A percentile compares a stretch with the other conserved stretches of the same genome.
Evolutionary conservation across 2,113 vertebrate genomes (phyloP).

Genomic region (Pungitius pungitius): DNA sequence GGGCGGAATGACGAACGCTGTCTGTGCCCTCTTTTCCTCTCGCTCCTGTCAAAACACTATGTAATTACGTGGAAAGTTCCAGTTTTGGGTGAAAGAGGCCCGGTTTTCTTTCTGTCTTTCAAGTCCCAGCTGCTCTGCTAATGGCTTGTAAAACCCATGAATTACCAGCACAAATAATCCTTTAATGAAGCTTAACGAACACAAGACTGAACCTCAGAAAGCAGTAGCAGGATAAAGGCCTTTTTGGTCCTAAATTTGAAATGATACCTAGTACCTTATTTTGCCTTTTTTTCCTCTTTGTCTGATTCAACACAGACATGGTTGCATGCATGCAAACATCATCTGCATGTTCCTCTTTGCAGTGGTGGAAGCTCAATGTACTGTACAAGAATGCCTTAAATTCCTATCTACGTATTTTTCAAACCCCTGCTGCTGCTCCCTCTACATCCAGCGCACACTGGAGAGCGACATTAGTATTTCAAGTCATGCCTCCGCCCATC

Average conservation of each 20-base stretch:
- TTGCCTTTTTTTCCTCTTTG: not conserved
- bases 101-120: conserved; percentile 75
- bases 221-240: not conserved
- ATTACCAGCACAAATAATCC: conserved; percentile 56
- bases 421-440: not conserved
- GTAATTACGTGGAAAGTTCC: conserved; percentile 77
- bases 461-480: not conserved
- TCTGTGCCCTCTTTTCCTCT: conserved; percentile 64
- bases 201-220: conserved; percentile 20
- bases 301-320: not conserved
- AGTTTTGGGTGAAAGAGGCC: conserved; percentile 56
- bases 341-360: not conserved
- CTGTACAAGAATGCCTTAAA: not conserved
- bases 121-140: conserved; percentile 78
- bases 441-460: not conserved
- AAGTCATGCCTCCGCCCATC: not conserved
- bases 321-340: not conserved
- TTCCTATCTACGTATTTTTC: not conserved
- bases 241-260: conserved; percentile 3
- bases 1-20: conserved; percentile 42
- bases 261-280: not conserved
- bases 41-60: conserved; percentile 70
- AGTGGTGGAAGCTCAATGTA: not conserved
- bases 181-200: conserved; percentile 23
- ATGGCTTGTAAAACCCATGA: conserved; percentile 62